Base-by-base conservation (phyloP, 2,797 vertebrate genomes). In the Halcyon leucocephala region DNA sequence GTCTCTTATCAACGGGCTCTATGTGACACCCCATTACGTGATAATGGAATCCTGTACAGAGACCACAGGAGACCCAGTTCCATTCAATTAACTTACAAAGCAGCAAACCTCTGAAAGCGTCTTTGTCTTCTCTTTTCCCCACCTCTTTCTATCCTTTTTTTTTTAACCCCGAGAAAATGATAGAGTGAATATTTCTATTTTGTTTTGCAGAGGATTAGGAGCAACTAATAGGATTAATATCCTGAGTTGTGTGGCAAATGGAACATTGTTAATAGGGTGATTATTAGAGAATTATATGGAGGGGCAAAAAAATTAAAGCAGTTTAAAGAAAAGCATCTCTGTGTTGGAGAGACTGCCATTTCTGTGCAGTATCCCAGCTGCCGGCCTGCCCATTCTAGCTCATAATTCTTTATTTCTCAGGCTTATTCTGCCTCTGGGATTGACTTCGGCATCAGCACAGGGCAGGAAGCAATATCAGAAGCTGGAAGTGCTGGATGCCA, bases 171-270 rank as follows among this genome's bases (percentile, higher is more conserved):
- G 33, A 93, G 92, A 95, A 97, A 96, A 95, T 51, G 88, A 93
- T 57, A 52, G 54, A 73, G 52, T 29, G 90, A 89, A 74, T 93
- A 82, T 96, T 95, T 93, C 90, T 91, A 65, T 97, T 96, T 97
- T 97, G 90, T 95, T 97, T 96, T 93, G 78, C 78, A 64, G 69
- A 74, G 87, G 96, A 96, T 95, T 96, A 95, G 69, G 64, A 70
- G 78, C 52, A 90, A 79, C 85, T 97, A 97, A 97, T 97, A 95
- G 97, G 97, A 97, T 97, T 97, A 97, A 96, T 97, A 96, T 95
- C 76, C 92, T 2, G 25, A 95, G 81, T 93, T 93, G 86, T 78
- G 89, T 96, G 95, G 95, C 95, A 96, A 97, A 97, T 93, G 94
- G 95, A 96, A 95, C 83, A 89, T 69, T 83, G 85, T 97, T 97